A percentile compares a stretch with the other conserved stretches of the same genome.
phyloP scores from a whole-genome alignment of 1,140 invertebrate species.

The Hylaeus anthracinus region DNA sequence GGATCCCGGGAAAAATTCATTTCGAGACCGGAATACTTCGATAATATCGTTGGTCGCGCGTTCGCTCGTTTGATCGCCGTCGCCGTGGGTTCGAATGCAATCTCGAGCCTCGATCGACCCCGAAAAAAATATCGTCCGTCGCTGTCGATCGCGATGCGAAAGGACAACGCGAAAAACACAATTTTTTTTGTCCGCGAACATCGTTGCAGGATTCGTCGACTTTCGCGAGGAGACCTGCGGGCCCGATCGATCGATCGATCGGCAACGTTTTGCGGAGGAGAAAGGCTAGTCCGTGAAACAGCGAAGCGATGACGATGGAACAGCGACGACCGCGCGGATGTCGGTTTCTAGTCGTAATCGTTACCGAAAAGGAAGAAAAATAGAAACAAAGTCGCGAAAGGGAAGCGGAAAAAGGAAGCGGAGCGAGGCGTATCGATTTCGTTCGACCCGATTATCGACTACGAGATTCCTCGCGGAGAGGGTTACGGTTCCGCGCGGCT shows the following conservation, averaged over 20 bases:
- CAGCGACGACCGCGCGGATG: background rate
- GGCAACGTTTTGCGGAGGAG: too few species aligned
- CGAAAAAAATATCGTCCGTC: background rate
- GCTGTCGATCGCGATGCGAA: background rate
- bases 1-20: background rate
- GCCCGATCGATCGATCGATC: too few species aligned
- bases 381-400: background rate
- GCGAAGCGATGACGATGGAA: slow-evolving; percentile 13
- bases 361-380: background rate
- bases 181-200: too few species aligned
- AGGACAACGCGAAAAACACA: too few species aligned
- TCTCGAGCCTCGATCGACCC: background rate
- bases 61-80: background rate
- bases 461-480: slow-evolving; percentile 43
- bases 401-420: background rate
- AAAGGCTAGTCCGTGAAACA: background rate
- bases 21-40: background rate
- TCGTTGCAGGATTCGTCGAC: too few species aligned
- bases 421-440: slow-evolving; percentile 59
- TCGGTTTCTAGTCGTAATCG: slow-evolving; percentile 26
- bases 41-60: background rate
- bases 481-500: slow-evolving; percentile 53
- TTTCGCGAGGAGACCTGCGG: too few species aligned
- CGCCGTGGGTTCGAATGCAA: too few species aligned
- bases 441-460: slow-evolving; percentile 53